These are phyloP conservation scores for Leptinotarsa haldemani DNA, from an alignment of 2,888 invertebrate species.

Conservation along the genomic window DNA sequence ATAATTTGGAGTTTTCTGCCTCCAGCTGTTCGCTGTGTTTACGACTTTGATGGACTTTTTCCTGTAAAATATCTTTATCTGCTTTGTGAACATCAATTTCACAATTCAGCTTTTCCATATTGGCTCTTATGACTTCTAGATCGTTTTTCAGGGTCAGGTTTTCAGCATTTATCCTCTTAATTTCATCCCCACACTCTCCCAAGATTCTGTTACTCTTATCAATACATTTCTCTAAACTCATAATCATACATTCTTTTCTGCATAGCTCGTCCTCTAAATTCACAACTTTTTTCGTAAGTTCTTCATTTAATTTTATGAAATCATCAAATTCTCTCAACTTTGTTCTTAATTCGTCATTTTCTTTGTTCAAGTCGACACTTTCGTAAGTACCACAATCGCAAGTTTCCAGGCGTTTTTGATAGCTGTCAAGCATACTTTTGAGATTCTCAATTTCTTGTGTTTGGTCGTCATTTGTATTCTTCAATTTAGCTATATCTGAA, in stretches of 20 bases:
- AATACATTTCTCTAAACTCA: conserved; percentile 40
- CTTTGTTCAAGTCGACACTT: not conserved
- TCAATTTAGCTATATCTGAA: conserved; percentile 1
- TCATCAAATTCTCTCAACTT: conserved; percentile 22
- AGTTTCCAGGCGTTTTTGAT: not conserved
- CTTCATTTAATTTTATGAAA: not conserved
- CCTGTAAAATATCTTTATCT: conserved; percentile 27
- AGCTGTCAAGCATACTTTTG: not conserved
- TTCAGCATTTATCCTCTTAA: conserved; percentile 34
- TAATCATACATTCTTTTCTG: conserved; percentile 33
- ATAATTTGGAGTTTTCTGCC: conserved; percentile 18
- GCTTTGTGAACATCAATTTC: conserved; percentile 24
- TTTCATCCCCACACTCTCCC: conserved; percentile 38
- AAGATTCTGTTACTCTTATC: conserved; percentile 42
- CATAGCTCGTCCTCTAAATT: conserved; percentile 29
- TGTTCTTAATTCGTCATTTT: conserved; percentile 14
- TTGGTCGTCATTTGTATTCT: conserved; percentile 12
- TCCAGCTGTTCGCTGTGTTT: conserved; percentile 27
- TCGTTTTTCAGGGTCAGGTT: conserved; percentile 30
- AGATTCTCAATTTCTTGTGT: conserved; percentile 10
- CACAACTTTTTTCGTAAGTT: conserved; percentile 5
- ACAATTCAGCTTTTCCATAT: conserved; percentile 16
- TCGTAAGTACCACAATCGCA: conserved; percentile 12
- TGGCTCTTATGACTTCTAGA: conserved; percentile 20
- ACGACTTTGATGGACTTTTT: conserved; percentile 20